Evolutionary conservation across 2,797 vertebrate genomes (phyloP).

Genomic region (Enteromius unitaeniatus): DNA sequence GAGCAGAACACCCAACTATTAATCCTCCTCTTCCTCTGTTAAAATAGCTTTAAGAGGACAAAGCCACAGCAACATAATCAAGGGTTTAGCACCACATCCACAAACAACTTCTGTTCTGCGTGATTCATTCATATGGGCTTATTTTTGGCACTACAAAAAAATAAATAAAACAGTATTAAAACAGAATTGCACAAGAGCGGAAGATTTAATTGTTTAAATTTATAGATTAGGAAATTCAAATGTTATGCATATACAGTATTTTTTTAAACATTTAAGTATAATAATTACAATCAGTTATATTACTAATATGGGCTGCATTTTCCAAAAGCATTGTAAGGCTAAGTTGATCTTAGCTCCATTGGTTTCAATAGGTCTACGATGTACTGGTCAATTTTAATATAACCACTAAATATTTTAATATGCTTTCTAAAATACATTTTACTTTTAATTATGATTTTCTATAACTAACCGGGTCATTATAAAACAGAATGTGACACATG

Average conservation of each 20-base stretch:
- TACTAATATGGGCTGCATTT: background rate
- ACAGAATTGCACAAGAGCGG: background rate
- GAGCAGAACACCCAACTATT: constrained; percentile 16
- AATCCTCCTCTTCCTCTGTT: constrained; percentile 39
- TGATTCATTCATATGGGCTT: background rate
- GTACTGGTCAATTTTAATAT: background rate
- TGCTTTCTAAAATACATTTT: background rate
- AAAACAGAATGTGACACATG: background rate
- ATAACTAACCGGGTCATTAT: background rate
- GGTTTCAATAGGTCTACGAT: too few relatives aligned
- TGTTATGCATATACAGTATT: background rate
- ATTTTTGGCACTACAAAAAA: constrained; percentile 1
- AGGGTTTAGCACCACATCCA: constrained; percentile 21
- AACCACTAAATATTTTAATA: background rate
- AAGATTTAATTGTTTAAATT: background rate
- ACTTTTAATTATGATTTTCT: background rate
- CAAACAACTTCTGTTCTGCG: background rate
- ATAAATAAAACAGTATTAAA: background rate
- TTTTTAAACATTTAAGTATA: background rate
- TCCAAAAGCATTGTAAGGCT: too few relatives aligned
- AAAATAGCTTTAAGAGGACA: constrained; percentile 32
- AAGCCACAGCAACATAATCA: constrained; percentile 25
- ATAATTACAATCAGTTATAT: background rate
- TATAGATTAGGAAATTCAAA: background rate
- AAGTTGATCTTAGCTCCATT: too few relatives aligned